Evolutionary conservation across 2,797 vertebrate genomes (phyloP).

Genomic region (Denticeps clupeoides): DNA sequence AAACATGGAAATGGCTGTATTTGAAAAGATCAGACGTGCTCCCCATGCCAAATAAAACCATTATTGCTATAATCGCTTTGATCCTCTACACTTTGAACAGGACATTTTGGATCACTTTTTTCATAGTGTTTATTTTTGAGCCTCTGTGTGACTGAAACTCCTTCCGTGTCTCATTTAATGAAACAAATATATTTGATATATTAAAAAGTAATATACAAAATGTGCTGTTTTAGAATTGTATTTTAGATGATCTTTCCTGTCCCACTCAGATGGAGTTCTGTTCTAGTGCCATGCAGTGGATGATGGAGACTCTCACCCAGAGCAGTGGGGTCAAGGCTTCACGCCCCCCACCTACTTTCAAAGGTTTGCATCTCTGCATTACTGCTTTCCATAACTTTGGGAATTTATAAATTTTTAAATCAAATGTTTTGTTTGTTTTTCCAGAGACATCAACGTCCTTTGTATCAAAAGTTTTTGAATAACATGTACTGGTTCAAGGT

Average conservation of each 20-base stretch:
- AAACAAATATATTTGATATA: too few relatives aligned
- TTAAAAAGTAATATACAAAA: too few relatives aligned
- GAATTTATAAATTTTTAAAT: neutral
- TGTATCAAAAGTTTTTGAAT: neutral
- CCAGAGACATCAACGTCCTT: constrained; percentile 2
- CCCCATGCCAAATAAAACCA: neutral
- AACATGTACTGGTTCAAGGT: neutral
- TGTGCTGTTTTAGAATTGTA: too few relatives aligned
- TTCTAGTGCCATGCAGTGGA: constrained; percentile 64
- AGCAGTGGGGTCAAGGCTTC: constrained; percentile 49
- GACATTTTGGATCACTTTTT: too few relatives aligned
- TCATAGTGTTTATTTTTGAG: too few relatives aligned
- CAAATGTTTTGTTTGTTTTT: neutral
- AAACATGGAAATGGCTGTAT: too few relatives aligned
- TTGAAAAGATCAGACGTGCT: neutral
- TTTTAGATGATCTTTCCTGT: too few relatives aligned
- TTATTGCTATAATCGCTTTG: too few relatives aligned
- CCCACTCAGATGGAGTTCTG: constrained; percentile 69
- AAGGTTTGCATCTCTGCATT: constrained; percentile 32
- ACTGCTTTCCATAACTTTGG: neutral
- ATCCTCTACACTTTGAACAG: too few relatives aligned
- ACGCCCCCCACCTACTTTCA: constrained; percentile 45
- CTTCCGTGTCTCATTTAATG: too few relatives aligned
- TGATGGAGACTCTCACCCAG: constrained; percentile 67
- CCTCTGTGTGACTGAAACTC: too few relatives aligned